Evolutionary conservation across 2,113 vertebrate species (phyloP), one percentile per base, ranked within the genome.

Genomic region (Oxygymnocypris stewartii): DNA sequence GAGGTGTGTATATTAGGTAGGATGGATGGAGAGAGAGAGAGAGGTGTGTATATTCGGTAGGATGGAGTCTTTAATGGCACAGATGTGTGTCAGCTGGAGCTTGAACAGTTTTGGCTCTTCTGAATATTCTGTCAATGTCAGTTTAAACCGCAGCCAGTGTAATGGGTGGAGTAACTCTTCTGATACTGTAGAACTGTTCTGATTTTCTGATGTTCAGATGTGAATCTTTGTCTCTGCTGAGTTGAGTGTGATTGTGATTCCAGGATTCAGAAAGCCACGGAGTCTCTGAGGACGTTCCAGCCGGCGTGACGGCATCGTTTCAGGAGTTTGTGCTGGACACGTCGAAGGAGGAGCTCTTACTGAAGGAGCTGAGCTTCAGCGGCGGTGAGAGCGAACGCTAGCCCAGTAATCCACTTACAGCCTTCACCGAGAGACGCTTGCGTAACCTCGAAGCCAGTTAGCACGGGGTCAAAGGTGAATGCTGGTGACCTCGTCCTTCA

Each of bases 241-340:
- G 25, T 12, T 44, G 23, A 42, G 85, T 75, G 4, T 44, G 6
- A 75, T 11, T 63, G 83, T 88, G 0, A 6, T 0, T 54, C 25
- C 89, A 99, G 98, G 94, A 97, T 99, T 90, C 97, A 98, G 82
- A 99, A 95, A 92, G 98, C 98, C 76, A 97, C 97, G 0, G 98
- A 99, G 78, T 97, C 97, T 47, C 91, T 99, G 90, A 97, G 94
- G 93, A 97, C 93, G 51, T 99, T 99, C 90, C 94, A 94, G 71
- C 96, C 98, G 5, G 96, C 97, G 23, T 97, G 25, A 94, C 96
- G 91, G 92, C 96, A 31, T 96, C 95, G 87, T 99, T 99, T 92
- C 96, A 97, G 88, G 97, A 97, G 84, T 99, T 97, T 91, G 94
- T 95, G 44, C 85, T 99, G 89, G 96, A 99, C 85, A 95, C 94